Conservation (phyloP, 2,797 vertebrate species). For the Harpagifer antarcticus region DNA sequence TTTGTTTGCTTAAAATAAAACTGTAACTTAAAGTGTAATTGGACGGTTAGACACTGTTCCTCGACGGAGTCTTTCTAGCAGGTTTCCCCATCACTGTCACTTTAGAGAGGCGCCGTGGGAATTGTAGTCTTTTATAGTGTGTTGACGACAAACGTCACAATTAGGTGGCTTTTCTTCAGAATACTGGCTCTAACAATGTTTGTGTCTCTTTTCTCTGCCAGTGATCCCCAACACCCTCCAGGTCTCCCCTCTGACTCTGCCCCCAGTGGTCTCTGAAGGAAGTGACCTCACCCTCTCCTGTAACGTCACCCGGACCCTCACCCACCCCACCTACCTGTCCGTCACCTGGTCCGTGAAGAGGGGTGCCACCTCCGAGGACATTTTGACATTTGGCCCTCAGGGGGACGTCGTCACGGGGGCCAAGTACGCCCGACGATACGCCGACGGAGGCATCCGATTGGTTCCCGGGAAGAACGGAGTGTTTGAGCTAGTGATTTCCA, state of each 20-base stretch:
- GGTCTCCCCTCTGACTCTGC: conserved; percentile 69
- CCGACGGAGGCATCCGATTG: conserved; percentile 86
- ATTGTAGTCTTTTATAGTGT: no score
- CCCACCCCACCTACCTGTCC: conserved; percentile 89
- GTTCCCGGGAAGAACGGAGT: conserved; percentile 83
- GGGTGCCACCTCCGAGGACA: conserved; percentile 71
- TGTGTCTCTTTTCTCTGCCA: conserved; percentile 51
- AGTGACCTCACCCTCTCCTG: conserved; percentile 89
- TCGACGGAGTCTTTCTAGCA: no score
- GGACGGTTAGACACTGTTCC: no score
- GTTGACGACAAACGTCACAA: no score
- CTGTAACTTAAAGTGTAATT: no score
- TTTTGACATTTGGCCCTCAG: conserved; percentile 89
- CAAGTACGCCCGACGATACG: conserved; percentile 84
- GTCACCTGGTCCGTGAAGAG: conserved; percentile 89
- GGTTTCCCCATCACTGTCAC: no score
- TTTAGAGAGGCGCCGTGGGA: no score
- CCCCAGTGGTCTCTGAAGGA: conserved; percentile 81
- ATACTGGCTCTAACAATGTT: background rate
- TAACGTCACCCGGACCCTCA: conserved; percentile 79
- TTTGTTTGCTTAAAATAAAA: no score
- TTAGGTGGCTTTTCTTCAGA: no score
- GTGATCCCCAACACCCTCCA: conserved; percentile 92
- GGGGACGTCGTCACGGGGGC: conserved; percentile 82
- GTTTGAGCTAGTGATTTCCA: conserved; percentile 86